Percentiles rank a stretch among this genome's conserved stretches.
Evolutionary conservation across 2,888 invertebrate species (phyloP).

Genomic region (Dolichopus griseipennis): DNA sequence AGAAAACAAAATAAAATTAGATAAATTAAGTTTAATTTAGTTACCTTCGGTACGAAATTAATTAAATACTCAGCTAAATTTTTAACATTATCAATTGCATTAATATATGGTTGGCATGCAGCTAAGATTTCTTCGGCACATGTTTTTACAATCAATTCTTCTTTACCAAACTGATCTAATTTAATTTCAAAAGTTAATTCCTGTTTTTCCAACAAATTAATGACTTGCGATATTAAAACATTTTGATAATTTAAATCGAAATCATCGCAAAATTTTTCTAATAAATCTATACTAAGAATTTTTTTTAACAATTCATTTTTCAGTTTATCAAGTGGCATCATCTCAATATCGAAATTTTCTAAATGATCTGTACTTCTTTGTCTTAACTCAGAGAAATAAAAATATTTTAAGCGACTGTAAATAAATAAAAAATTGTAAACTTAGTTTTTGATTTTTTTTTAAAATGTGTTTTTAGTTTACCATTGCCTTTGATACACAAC

Average conservation of each 20-base stretch:
- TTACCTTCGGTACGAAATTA: slow-evolving; percentile 35
- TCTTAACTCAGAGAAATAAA: slow-evolving; percentile 40
- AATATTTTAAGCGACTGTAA: slow-evolving; percentile 38
- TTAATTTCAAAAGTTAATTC: slow-evolving; percentile 37
- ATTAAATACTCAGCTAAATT: slow-evolving; percentile 33
- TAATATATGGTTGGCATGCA: slow-evolving; percentile 39
- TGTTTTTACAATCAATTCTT: slow-evolving; percentile 35
- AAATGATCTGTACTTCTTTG: slow-evolving; percentile 37
- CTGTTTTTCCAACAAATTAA: slow-evolving; percentile 23
- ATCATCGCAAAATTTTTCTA: slow-evolving; percentile 38
- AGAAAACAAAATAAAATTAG: no score
- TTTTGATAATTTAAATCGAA: slow-evolving; percentile 41
- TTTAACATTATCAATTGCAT: slow-evolving; percentile 37
- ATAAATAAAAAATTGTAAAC: not conserved
- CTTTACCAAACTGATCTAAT: slow-evolving; percentile 36
- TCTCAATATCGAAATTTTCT: slow-evolving; percentile 35
- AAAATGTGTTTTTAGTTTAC: slow-evolving; percentile 22
- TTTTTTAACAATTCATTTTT: slow-evolving; percentile 37
- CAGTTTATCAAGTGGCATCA: slow-evolving; percentile 36
- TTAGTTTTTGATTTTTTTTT: not conserved
- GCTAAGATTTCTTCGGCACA: slow-evolving; percentile 32
- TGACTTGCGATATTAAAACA: slow-evolving; percentile 37
- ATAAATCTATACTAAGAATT: slow-evolving; percentile 34
- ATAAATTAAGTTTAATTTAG: not conserved
- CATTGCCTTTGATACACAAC: slow-evolving; percentile 28